A percentile compares a stretch with the other conserved stretches of the same genome.
These are phyloP conservation scores for Chiroxiphia lanceolata DNA, from an alignment of 2,797 vertebrate genomes.

Conservation along the genomic window DNA sequence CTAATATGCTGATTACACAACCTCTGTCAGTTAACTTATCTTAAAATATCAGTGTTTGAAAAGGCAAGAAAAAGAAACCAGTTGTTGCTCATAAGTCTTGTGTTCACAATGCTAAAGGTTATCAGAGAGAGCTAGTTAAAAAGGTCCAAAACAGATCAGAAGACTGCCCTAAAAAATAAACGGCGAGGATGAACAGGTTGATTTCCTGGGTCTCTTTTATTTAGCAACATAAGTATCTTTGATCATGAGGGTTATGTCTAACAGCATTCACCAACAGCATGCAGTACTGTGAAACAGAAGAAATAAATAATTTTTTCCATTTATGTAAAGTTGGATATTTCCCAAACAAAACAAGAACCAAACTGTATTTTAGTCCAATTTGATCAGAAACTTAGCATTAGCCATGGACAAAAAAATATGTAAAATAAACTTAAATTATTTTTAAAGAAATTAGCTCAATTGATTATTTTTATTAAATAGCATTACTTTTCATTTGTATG, in stretches of 20 bases:
- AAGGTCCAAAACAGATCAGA: not conserved
- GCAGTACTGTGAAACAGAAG: not conserved
- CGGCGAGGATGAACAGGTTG: not conserved
- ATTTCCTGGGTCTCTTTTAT: not conserved
- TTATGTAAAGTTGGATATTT: not conserved
- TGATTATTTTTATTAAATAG: not conserved
- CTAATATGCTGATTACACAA: not conserved
- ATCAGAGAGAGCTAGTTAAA: not conserved
- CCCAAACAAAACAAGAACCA: not conserved
- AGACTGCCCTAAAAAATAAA: not conserved
- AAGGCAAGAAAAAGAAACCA: not conserved
- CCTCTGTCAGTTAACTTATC: not conserved
- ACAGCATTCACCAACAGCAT: not conserved
- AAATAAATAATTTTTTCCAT: not conserved
- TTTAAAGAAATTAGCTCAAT: not conserved
- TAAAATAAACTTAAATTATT: not conserved
- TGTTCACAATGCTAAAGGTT: not conserved
- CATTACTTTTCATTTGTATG: not conserved
- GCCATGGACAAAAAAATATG: accelerated
- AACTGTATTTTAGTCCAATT: not conserved
- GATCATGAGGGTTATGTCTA: not conserved
- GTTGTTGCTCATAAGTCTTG: not conserved
- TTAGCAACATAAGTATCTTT: not conserved
- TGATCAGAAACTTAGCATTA: not conserved
- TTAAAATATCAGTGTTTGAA: not conserved